Percentiles rank a stretch among this genome's conserved stretches.
phyloP scores from a whole-genome alignment of 2,797 vertebrate genomes.

The Sylvilagus floridanus region DNA sequence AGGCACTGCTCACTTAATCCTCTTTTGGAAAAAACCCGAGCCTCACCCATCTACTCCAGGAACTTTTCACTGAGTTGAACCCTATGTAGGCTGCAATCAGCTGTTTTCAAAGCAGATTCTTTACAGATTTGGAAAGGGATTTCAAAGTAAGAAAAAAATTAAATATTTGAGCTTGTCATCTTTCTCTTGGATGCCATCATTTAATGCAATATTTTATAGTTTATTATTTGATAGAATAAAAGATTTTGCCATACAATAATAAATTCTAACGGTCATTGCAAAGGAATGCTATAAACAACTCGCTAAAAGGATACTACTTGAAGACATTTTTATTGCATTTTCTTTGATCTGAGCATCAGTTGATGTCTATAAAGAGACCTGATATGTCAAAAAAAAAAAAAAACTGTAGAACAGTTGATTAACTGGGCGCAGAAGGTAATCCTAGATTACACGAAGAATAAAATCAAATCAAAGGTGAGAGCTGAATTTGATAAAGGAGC shows the following conservation, averaged over 20 bases:
- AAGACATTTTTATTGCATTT: conserved; percentile 50
- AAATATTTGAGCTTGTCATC: neutral
- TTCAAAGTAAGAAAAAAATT: neutral
- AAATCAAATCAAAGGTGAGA: conserved; percentile 18
- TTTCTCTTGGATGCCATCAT: neutral
- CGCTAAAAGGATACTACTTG: conserved; percentile 13
- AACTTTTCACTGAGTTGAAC: conserved; percentile 27
- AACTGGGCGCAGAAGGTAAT: conserved; percentile 2
- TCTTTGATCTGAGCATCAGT: conserved; percentile 46
- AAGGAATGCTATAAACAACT: conserved; percentile 57
- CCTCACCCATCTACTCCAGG: neutral
- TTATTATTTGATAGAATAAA: conserved; percentile 15
- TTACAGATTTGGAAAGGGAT: neutral
- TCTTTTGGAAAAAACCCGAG: neutral
- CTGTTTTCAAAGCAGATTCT: neutral
- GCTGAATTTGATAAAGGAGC: conserved; percentile 49
- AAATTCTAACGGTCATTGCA: conserved; percentile 36
- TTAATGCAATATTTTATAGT: conserved; percentile 36
- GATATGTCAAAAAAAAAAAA: conserved; percentile 32
- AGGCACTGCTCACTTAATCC: neutral
- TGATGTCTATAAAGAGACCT: conserved; percentile 12
- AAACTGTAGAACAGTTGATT: neutral
- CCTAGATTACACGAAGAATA: neutral
- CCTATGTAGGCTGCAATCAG: neutral
- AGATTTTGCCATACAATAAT: neutral